phyloP scores from a whole-genome alignment of 2,113 vertebrate genomes.

The Mustela lutreola region DNA sequence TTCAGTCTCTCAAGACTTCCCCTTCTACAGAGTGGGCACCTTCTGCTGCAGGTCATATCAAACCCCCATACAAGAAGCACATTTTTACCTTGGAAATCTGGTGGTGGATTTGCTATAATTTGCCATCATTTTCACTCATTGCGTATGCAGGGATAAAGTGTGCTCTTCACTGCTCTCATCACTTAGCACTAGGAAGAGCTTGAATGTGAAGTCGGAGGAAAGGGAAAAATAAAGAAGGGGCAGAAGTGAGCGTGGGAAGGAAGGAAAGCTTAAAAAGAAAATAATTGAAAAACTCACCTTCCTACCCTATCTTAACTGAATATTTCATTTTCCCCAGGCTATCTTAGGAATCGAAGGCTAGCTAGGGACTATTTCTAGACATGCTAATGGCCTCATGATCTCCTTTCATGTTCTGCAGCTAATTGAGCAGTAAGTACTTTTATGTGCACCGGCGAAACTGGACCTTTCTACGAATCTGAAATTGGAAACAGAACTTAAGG shows the following conservation, averaged over 20 bases:
- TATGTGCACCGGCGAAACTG: constrained; percentile 27
- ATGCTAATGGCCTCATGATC: constrained; percentile 73
- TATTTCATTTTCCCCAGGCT: constrained; percentile 65
- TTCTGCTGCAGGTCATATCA: not conserved
- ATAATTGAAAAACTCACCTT: constrained; percentile 23
- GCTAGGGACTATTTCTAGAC: constrained; percentile 71
- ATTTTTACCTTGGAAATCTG: not conserved
- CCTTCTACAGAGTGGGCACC: not conserved
- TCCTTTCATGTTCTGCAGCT: constrained; percentile 60
- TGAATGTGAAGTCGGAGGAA: not conserved
- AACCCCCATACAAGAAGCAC: not conserved
- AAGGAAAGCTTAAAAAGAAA: constrained; percentile 7
- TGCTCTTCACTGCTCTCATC: not conserved
- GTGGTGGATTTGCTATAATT: not conserved
- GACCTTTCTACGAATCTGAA: constrained; percentile 57
- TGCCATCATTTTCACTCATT: not conserved
- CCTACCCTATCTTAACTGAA: constrained; percentile 15
- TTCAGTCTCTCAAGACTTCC: not conserved
- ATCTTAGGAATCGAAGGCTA: constrained; percentile 54
- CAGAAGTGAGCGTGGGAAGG: not conserved
- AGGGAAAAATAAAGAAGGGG: not conserved
- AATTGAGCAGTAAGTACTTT: constrained; percentile 57
- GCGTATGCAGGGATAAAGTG: not conserved
- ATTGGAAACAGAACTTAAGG: constrained; percentile 66
- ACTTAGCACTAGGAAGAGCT: not conserved